Base-by-base conservation (phyloP, 2,797 vertebrate species). In the Luscinia megarhynchos region DNA sequence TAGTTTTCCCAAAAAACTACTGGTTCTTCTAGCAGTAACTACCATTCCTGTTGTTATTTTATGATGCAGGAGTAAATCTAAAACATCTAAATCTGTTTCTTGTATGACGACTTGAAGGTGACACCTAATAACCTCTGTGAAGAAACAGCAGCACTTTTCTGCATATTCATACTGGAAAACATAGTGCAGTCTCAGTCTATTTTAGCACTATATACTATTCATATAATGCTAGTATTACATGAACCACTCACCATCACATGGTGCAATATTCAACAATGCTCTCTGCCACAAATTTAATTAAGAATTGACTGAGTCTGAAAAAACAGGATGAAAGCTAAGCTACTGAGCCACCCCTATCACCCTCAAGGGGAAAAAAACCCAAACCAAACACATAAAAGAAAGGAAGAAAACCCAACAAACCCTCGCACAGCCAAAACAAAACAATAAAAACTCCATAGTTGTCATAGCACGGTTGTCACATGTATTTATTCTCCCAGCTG, bases 231-330 rank as follows among this genome's bases (percentile, higher is more conserved):
- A 40, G 29, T 57, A 46, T 77, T 63, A 58, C 40, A 84, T 2
- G 4, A 85, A 88, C 15, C 6, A 54, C 40, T 61, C 43, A 61
- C 62, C n/a, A 55, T 69, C 27, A 45, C 4, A 78, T 51, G 30
- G 30, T 80, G 46, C 17, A 68, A 75, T 58, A 41, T 36, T 79
- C 85, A 91, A 64, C 10, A 62, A 70, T 64, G 61, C 57, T 87
- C 45, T 72, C 46, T 77, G 48, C 22, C 62, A 54, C 51, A 76
- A n/a, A 68, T 89, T 85, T 94, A 91, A 94, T 82, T 68, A 86
- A 91, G 59, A 51, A 21, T 11, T 24, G 4, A 55, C 4, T 54
- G 40, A 64, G 57, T 77, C 9, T 3, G 21, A 69, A 66, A 51
- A 70, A 36, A 0, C 22, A 86, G 29, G 15, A 78, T 67, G 53